Base-by-base conservation (phyloP, 2,797 vertebrate genomes). In the Limnodromus scolopaceus region DNA sequence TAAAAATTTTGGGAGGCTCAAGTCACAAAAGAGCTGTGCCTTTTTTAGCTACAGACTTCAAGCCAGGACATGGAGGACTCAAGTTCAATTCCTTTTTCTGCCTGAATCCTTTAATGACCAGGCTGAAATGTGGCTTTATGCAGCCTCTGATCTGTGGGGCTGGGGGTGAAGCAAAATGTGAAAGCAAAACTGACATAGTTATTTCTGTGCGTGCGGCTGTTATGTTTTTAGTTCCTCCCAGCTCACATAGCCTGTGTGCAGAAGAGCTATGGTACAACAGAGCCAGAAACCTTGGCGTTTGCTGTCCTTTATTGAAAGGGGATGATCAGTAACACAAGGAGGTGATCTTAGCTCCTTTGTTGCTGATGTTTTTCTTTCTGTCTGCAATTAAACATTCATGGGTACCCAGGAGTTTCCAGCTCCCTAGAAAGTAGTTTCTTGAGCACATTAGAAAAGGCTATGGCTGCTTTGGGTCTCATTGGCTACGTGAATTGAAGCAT, bases 11-110 rank as follows among this genome's bases (percentile, higher is more conserved):
- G 20, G 15, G 34, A 84, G 1, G 41, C 23, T 46, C 13, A 70
- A 43, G 19, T 87, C 75, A 70, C 39, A 46, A 48, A 87, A 34
- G 28, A 43, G 6, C 43, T 46, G 6, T 87, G 27, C 48, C 15
- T 58, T 65, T 71, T 93, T 87, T 79, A 91, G 45, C 45, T 84
- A 10, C 23, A 77, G 43, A 55, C 25, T 92, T 92, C 25, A 57
- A 86, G 23, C 16, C 34, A 36, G 83, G 84, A 57, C 15, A 34
- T 23, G 11, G 54, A 86, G 70, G 57, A 71, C 14, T 38, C 45
- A 17, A 39, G 32, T 86, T 88, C 24, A 49, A 3, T 81, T 89
- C 78, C 20, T 78, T 88, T 93, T 83, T 81, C 49, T 69, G 41
- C 65, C 55, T 76, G 82, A 84, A 34, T 38, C 23, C 51, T 48